Base-by-base conservation (phyloP, 2,888 invertebrate species). In the Dryobotodes eremita region DNA sequence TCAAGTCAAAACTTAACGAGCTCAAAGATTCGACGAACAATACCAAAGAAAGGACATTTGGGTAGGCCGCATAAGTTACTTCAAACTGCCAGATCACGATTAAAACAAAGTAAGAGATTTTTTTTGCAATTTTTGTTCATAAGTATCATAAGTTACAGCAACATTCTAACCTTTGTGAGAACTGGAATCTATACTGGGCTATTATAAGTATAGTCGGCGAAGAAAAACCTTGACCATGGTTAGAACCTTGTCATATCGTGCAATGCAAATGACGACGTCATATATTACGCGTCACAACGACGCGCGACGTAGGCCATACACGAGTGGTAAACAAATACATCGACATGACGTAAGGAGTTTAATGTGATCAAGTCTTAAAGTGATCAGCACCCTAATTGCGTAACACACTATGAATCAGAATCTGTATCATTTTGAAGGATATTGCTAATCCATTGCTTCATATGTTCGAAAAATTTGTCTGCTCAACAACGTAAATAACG, bases 291-390 rank as follows among this genome's bases (percentile, higher is more conserved):
- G 23, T 61, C 8, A 50, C 10, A 69, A 15, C 8, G 48, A 11
- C 65, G 23, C 17, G 36, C n/a, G 20, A 76, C 62, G 55, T 55
- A 55, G 23, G 23, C 23, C 26, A 53, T 1, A 75, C 26, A 17
- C 20, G 1, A n/a, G 1, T 46, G 62, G 57, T 55, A 57, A 75
- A 48, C 23, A 55, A n/a, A 57, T 15, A 75, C 6, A 50, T 59
- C 11, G 11, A 23, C 13, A 76, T 53, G 20, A 53, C 23, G 17
- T 42, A 17, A 31, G n/a, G 26, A 55, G 6, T 26, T 26, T 10
- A 61, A 23, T 61, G 13, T 62, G 3, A 76, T 23, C 26, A 59
- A 59, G 74, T 36, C 74, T 7, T 55, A 11, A 70, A 57, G 20
- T 74, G n/a, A 36, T 59, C 48, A 36, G 3, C 31, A 36, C 31